Conservation (phyloP, 1,140 invertebrate genomes). For the Ceratina calcarata region DNA sequence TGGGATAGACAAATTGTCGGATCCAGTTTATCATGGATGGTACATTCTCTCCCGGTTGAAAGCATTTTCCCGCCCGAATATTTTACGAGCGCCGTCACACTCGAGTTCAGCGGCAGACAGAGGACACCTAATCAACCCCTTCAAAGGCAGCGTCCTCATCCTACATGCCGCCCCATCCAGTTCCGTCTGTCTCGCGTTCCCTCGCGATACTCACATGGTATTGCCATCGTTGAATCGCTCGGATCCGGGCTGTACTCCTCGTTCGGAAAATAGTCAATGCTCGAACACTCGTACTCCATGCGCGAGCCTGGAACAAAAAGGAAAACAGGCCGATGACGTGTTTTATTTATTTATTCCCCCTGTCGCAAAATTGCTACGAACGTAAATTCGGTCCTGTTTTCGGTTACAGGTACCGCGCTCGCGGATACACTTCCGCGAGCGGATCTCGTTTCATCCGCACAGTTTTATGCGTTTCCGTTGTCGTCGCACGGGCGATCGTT, state of each 20-base stretch:
- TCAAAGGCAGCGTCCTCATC: slow-evolving; percentile 33
- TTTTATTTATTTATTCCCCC: not conserved
- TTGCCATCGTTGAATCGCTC: slow-evolving; percentile 92
- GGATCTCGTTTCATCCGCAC: not conserved
- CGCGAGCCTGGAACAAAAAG: slow-evolving; percentile 60
- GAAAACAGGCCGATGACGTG: not conserved
- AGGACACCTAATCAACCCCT: slow-evolving; percentile 51
- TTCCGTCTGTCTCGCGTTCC: slow-evolving; percentile 17
- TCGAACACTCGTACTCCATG: slow-evolving; percentile 85
- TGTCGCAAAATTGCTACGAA: not conserved
- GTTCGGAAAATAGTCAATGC: slow-evolving; percentile 92
- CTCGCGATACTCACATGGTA: slow-evolving; percentile 88
- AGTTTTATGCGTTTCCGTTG: slow-evolving; percentile 4
- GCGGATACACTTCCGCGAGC: no score
- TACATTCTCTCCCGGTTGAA: slow-evolving; percentile 32
- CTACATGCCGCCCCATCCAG: not conserved
- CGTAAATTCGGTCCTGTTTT: slow-evolving; percentile 16
- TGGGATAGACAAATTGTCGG: slow-evolving; percentile 52
- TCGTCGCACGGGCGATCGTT: not conserved
- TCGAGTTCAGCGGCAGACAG: slow-evolving; percentile 22
- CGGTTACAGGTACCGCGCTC: no score
- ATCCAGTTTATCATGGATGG: slow-evolving; percentile 50
- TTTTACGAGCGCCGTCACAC: slow-evolving; percentile 39
- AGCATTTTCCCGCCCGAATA: slow-evolving; percentile 45
- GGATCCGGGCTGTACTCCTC: slow-evolving; percentile 92